Evolutionary conservation across 2,888 invertebrate species (phyloP), one percentile per base, ranked within the genome.

Genomic region (Galeopsomyia nigrocyanea): DNA sequence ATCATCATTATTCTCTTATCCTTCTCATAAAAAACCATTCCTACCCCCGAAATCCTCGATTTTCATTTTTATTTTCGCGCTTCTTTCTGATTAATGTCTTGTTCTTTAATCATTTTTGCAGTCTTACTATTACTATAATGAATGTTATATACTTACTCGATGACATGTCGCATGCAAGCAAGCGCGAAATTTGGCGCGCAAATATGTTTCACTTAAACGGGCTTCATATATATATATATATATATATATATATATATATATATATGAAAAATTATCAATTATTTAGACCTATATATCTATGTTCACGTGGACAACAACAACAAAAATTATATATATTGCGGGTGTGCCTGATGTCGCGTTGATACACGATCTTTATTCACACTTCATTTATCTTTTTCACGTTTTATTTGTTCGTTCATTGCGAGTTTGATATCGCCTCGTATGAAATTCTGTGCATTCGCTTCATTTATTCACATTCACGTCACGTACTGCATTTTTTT

Each of bases 151-250:
- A 66, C n/a, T 55, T 61, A 70, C 50, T 73, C 64, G 63, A 74
- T 72, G 51, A 76, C 51, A 65, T 72, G 72, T 70, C 68, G 76
- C 76, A 74, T 76, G 76, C 74, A 70, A 19, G 61, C 65, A 72
- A 72, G 60, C 70, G 73, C 71, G 69, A 72, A 76, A 71, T 67
- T 71, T 69, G 68, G 65, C 72, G 74, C 70, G 61, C 51, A 17
- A 47, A 63, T 19, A 61, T 14, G 69, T 71, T 68, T 69, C 53
- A 13, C 17, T 14, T 19, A 31, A 60, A 67, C 56, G 51, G 47
- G 47, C 47, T 71, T 57, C 51, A 19, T 39, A 17, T 9, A 53
- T 31, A 50, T 3, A n/a, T n/a, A n/a, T n/a, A n/a, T n/a, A n/a
- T n/a, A n/a, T n/a, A n/a, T n/a, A n/a, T n/a, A 31, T 31, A 7